Evolutionary conservation across 2,797 vertebrate species (phyloP).

Genomic region (Smutsia temminckii): DNA sequence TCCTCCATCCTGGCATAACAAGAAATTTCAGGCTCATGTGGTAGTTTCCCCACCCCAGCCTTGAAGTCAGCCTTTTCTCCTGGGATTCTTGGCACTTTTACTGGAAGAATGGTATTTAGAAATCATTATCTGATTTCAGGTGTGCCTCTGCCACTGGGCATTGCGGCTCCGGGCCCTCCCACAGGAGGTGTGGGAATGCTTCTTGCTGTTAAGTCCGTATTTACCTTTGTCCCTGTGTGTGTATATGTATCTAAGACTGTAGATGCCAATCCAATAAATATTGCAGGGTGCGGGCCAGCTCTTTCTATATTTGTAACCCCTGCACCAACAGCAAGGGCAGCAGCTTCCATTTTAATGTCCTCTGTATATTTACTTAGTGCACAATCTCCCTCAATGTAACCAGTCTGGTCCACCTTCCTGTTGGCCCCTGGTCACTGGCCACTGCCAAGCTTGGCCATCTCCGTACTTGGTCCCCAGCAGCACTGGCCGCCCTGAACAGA

Average conservation of each 20-base stretch:
- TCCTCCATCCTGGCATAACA: not conserved
- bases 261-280: not conserved
- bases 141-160: fast-evolving
- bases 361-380: not conserved
- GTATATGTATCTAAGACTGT: not conserved
- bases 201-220: fast-evolving
- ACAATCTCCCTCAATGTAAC: not conserved
- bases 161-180: not conserved
- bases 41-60: no score
- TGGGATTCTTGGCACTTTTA: not conserved
- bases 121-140: not conserved
- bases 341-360: no score
- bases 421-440: not conserved
- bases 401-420: not conserved
- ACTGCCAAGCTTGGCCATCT: not conserved
- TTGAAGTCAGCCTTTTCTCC: not conserved
- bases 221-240: fast-evolving
- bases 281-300: no score
- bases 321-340: fast-evolving
- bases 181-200: no score
- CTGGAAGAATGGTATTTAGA: not conserved
- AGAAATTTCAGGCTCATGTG: not conserved
- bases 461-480: not conserved
- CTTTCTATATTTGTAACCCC: not conserved
- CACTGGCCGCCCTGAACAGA: not conserved